Percentiles rank a stretch among this genome's conserved stretches.
phyloP scores from a whole-genome alignment of 2,113 vertebrate genomes.

The Ciconia boyciana region DNA sequence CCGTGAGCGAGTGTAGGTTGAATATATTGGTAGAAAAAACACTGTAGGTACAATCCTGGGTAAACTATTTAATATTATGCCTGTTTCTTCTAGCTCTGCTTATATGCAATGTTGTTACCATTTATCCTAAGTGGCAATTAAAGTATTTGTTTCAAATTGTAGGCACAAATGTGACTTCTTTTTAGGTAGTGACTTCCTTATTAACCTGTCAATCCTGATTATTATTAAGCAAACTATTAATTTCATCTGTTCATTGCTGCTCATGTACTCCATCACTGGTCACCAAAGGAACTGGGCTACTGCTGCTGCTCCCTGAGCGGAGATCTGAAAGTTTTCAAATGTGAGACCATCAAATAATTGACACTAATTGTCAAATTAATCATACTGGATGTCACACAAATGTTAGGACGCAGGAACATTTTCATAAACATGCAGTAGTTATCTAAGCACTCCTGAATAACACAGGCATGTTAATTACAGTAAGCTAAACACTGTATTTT shows the following conservation, averaged over 20 bases:
- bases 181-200: neutral
- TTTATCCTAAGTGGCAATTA: neutral
- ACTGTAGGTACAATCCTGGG: neutral
- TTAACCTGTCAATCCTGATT: conserved; percentile 15
- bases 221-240: neutral
- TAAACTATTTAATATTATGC: neutral
- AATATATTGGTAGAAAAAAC: neutral
- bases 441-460: neutral
- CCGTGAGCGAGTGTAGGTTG: rapidly evolving
- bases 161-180: conserved; percentile 2
- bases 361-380: neutral
- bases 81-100: neutral
- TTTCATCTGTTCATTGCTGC: neutral
- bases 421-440: neutral
- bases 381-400: neutral
- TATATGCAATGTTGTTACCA: neutral
- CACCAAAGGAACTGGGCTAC: neutral
- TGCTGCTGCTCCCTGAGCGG: neutral
- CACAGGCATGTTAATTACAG: neutral
- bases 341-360: neutral
- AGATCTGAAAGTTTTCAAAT: neutral
- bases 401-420: neutral
- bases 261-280: neutral
- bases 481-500: neutral
- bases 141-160: conserved; percentile 3